Percentiles rank a stretch among this genome's conserved stretches.
Evolutionary conservation across 1,140 invertebrate genomes (phyloP).

Genomic region (Oscheius sp.): DNA sequence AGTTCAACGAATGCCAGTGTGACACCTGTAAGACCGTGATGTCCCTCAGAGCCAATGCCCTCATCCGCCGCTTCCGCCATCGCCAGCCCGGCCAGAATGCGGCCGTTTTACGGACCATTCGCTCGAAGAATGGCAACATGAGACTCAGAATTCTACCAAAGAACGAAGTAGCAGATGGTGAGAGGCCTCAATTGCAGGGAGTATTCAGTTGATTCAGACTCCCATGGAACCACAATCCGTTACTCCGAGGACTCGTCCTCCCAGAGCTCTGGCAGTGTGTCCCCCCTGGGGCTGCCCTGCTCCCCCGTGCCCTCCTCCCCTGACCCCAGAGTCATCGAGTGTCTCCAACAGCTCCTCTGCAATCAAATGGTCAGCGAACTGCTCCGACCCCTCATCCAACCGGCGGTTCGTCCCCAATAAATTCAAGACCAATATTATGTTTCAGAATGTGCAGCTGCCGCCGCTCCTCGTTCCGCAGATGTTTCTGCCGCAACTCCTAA

Average conservation of each 20-base stretch:
- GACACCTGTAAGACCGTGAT: conserved; percentile 34
- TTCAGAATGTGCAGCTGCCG: no score
- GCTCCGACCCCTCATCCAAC: not conserved
- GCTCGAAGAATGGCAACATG: conserved; percentile 35
- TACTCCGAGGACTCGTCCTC: not conserved
- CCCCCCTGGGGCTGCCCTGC: no score
- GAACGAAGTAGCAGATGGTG: conserved; percentile 3
- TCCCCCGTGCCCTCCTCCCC: not conserved
- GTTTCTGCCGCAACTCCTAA: no score
- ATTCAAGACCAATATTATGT: no score
- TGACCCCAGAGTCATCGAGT: not conserved
- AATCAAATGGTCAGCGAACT: not conserved
- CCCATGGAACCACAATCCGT: not conserved
- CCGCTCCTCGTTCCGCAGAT: no score
- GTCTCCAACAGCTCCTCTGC: not conserved
- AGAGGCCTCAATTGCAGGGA: not conserved
- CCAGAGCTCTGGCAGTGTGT: not conserved
- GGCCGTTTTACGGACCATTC: conserved; percentile 28
- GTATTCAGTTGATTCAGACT: no score
- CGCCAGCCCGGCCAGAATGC: conserved; percentile 14
- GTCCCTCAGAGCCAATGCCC: conserved; percentile 29
- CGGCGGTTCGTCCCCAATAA: no score
- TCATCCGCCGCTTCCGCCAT: conserved; percentile 34
- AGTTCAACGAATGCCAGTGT: conserved; percentile 46
- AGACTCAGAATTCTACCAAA: conserved; percentile 28